Conservation (phyloP, 1,140 invertebrate species). For the Drosophila lowei region DNA sequence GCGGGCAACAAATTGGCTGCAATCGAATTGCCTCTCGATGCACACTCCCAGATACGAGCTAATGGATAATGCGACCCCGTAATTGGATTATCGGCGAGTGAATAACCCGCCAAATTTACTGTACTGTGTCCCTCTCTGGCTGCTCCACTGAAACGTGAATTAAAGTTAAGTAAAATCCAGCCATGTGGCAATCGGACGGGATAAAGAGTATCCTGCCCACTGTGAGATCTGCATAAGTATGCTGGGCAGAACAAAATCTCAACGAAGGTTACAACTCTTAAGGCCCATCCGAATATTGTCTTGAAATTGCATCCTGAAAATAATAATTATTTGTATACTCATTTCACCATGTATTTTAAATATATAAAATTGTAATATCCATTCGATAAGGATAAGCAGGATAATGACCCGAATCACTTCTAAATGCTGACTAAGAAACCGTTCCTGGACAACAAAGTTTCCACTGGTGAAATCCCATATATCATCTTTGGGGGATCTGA, state of each 20-base stretch:
- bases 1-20: slow-evolving; percentile 48
- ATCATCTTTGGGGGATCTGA: no score
- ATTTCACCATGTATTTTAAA: background rate
- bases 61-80: slow-evolving; percentile 63
- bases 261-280: no score
- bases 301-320: no score
- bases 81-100: slow-evolving; percentile 65
- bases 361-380: background rate
- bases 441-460: no score
- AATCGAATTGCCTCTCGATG: slow-evolving; percentile 39
- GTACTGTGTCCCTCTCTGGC: slow-evolving; percentile 7
- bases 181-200: background rate
- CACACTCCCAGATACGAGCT: slow-evolving; percentile 38
- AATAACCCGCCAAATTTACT: slow-evolving; percentile 31
- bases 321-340: no score
- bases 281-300: no score
- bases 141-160: slow-evolving; percentile 19
- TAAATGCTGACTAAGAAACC: no score
- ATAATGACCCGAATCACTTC: no score
- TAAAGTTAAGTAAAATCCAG: slow-evolving; percentile 38
- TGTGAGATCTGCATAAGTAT: no score
- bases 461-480: no score
- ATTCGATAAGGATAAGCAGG: background rate
- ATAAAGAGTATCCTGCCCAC: no score
- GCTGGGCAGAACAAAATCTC: no score